Conservation (phyloP, 2,797 vertebrate genomes). For the Holocentrus rufus region DNA sequence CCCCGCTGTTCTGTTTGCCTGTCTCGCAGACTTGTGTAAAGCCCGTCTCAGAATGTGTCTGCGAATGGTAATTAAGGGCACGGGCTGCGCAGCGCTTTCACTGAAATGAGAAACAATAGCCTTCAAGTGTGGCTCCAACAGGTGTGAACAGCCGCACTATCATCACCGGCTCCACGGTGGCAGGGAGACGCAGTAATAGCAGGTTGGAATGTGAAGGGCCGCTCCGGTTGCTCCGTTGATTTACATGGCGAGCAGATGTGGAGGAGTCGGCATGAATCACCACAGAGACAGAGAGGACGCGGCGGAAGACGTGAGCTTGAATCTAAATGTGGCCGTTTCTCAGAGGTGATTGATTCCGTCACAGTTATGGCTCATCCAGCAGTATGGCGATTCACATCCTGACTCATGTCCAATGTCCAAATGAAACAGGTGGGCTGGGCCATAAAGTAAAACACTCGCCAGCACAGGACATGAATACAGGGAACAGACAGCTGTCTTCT, state of each 20-base stretch:
- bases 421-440: slow-evolving; percentile 31
- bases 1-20: slow-evolving; percentile 10
- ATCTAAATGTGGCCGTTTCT: slow-evolving; percentile 73
- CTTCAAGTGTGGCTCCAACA: slow-evolving; percentile 46
- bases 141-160: slow-evolving; percentile 48
- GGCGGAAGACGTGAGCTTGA: slow-evolving; percentile 71
- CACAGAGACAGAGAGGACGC: slow-evolving; percentile 32
- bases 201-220: slow-evolving; percentile 19
- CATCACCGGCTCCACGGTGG: slow-evolving; percentile 27
- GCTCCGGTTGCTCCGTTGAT: slow-evolving; percentile 41
- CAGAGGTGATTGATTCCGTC: slow-evolving; percentile 53
- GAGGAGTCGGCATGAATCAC: slow-evolving; percentile 73
- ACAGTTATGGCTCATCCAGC: slow-evolving; percentile 49
- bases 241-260: slow-evolving; percentile 62
- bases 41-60: slow-evolving; percentile 38
- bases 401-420: slow-evolving; percentile 21
- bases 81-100: neutral
- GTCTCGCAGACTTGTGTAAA: slow-evolving; percentile 28
- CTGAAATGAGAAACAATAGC: slow-evolving; percentile 23
- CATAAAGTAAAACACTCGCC: neutral
- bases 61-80: slow-evolving; percentile 46
- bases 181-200: slow-evolving; percentile 58
- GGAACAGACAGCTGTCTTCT: neutral
- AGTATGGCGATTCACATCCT: slow-evolving; percentile 33
- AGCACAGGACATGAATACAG: slow-evolving; percentile 6